A percentile compares a stretch with the other conserved stretches of the same genome.
These are phyloP conservation scores for Bursaphelenchus mucronatus DNA, from an alignment of 1,140 invertebrate genomes.

Conservation along the genomic window DNA sequence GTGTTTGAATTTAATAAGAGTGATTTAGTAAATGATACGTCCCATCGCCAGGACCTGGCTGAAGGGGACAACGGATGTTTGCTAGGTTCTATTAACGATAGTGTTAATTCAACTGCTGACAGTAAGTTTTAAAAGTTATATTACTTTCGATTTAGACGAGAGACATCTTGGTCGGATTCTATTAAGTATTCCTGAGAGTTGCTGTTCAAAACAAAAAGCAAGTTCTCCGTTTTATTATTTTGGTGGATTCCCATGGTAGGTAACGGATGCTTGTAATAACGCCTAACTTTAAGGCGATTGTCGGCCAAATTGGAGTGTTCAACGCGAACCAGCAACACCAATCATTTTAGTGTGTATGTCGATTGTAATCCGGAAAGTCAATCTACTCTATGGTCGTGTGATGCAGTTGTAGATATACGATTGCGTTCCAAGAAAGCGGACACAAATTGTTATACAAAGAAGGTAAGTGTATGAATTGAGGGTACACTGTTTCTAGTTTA, in stretches of 20 bases:
- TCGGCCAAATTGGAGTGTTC: conserved; percentile 50
- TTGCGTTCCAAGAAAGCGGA: conserved; percentile 35
- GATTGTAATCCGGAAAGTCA: conserved; percentile 56
- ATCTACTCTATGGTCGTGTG: conserved; percentile 53
- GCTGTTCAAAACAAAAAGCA: conserved; percentile 1
- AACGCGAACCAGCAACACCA: conserved; percentile 45
- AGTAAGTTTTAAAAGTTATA: too few relatives aligned
- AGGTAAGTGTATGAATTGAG: conserved; percentile 30
- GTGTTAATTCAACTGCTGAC: too few relatives aligned
- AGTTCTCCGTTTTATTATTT: conserved; percentile 1
- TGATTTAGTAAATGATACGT: too few relatives aligned
- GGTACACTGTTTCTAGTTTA: conserved; percentile 40
- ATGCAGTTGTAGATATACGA: conserved; percentile 51
- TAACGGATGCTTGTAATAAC: not conserved
- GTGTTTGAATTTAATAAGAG: too few relatives aligned
- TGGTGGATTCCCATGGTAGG: not conserved
- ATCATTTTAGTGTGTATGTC: conserved; percentile 51
- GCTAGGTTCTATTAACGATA: too few relatives aligned
- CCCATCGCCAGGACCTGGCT: too few relatives aligned
- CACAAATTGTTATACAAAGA: conserved; percentile 41
- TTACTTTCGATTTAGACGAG: too few relatives aligned
- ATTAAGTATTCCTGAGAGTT: not conserved
- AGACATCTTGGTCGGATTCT: not conserved
- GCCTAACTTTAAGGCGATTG: conserved; percentile 37
- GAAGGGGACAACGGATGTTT: too few relatives aligned